Percentiles rank a stretch among this genome's conserved stretches.
Evolutionary conservation across 2,797 vertebrate genomes (phyloP).

Genomic region (Cercopithecus neglectus): DNA sequence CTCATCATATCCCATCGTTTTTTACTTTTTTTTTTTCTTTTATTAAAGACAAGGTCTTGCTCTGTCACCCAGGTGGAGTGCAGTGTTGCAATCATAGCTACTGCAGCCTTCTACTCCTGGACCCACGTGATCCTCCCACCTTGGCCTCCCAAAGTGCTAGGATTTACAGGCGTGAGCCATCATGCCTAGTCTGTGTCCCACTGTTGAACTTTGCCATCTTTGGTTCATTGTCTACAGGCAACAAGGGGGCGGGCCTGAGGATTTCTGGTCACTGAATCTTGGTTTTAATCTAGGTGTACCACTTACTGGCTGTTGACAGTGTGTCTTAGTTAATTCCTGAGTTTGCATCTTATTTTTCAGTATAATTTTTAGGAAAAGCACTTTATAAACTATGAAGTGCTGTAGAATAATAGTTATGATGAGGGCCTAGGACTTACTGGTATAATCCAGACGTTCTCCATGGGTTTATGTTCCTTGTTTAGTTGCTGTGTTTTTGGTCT

Average conservation of each 20-base stretch:
- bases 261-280: background rate
- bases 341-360: background rate
- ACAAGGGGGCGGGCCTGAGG: background rate
- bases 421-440: background rate
- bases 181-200: background rate
- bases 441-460: rapidly evolving
- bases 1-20: background rate
- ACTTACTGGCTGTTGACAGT: background rate
- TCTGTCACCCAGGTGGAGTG: background rate
- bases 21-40: too few species aligned
- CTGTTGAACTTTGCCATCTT: background rate
- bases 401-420: rapidly evolving
- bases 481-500: background rate
- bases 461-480: background rate
- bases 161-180: background rate
- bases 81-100: background rate
- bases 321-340: background rate
- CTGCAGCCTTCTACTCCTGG: background rate
- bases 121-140: background rate
- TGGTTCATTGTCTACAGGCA: too few species aligned
- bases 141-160: background rate
- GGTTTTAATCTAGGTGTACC: background rate
- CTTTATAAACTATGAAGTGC: background rate
- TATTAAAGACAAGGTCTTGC: background rate
- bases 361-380: background rate